These are phyloP conservation scores for Hippolais icterina DNA, from an alignment of 2,113 vertebrate species.

Conservation along the genomic window DNA sequence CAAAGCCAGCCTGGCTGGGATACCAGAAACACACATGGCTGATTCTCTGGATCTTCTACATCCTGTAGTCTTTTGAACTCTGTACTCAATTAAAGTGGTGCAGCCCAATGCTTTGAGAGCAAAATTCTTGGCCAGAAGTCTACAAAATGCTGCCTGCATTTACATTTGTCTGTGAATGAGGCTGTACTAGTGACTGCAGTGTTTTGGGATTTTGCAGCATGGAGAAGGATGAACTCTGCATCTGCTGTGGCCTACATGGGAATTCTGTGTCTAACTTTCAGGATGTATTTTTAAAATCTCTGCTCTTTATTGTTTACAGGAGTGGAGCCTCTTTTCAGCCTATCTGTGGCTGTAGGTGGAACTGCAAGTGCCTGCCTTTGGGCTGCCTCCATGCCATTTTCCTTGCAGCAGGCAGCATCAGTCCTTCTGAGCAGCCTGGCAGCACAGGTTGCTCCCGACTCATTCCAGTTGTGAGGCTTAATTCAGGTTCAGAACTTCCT, in stretches of 20 bases:
- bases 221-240: not conserved
- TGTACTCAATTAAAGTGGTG: not conserved
- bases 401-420: not conserved
- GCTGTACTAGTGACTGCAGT: not conserved
- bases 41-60: not conserved
- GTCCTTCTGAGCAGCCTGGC: not conserved
- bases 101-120: not conserved
- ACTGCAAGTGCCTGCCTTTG: not conserved
- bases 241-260: not conserved
- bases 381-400: not conserved
- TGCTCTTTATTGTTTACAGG: not conserved
- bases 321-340: not conserved
- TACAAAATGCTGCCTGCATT: not conserved
- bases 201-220: not conserved
- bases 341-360: not conserved
- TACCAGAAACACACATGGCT: not conserved
- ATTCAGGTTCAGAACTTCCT: not conserved
- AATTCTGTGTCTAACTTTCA: not conserved
- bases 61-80: not conserved
- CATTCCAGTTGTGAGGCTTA: not conserved
- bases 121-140: not conserved
- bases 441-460: not conserved
- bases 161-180: not conserved
- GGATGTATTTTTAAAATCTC: not conserved
- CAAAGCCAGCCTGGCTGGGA: not conserved